A percentile compares a stretch with the other conserved stretches of the same genome.
Evolutionary conservation across 2,888 invertebrate genomes (phyloP).

Genomic region (Apotomis turbidana): DNA sequence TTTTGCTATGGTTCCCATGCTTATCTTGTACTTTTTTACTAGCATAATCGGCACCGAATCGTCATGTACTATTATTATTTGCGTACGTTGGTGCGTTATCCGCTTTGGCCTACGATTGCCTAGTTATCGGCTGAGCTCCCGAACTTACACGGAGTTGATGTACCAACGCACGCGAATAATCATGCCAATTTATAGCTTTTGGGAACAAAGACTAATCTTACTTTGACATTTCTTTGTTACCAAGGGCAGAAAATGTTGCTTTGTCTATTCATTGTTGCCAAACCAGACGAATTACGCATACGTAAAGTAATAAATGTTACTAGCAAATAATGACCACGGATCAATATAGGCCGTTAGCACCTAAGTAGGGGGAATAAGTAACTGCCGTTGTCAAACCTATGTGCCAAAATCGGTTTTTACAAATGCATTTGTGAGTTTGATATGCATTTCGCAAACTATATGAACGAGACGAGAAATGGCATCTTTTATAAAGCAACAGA

Average conservation of each 20-base stretch:
- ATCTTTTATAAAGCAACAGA: no score
- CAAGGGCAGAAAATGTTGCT: conserved; percentile 12
- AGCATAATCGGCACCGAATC: neutral
- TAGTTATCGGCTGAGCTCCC: neutral
- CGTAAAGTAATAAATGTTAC: conserved; percentile 69
- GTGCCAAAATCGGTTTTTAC: conserved; percentile 43
- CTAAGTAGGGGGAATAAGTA: conserved; percentile 29
- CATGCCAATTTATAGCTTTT: neutral
- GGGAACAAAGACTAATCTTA: neutral
- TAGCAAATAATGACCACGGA: conserved; percentile 51
- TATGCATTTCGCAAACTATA: conserved; percentile 19
- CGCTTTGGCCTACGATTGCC: neutral
- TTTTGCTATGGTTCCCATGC: neutral
- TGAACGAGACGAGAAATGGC: neutral
- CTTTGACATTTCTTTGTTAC: neutral
- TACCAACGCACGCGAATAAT: neutral
- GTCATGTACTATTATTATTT: neutral
- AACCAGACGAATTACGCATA: conserved; percentile 53
- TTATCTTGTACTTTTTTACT: neutral
- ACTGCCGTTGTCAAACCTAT: conserved; percentile 31
- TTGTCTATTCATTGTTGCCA: conserved; percentile 42
- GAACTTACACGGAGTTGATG: neutral
- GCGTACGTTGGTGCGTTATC: neutral
- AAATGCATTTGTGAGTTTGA: conserved; percentile 33
- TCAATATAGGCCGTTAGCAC: conserved; percentile 49